Conservation (phyloP, 2,797 vertebrate species). For the Trachops cirrhosus region DNA sequence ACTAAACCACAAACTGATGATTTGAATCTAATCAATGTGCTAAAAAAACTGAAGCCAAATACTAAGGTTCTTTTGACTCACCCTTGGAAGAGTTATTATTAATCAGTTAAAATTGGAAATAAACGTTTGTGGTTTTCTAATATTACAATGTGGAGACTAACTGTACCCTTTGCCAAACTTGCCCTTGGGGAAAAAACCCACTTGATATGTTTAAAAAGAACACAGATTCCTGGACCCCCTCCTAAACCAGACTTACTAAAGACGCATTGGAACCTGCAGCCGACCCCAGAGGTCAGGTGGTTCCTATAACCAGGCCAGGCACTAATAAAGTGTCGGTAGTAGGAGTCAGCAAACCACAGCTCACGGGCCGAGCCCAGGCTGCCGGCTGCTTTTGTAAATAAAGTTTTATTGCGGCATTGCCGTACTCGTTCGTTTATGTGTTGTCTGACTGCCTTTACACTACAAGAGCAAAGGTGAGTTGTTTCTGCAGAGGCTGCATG, state of each 20-base stretch:
- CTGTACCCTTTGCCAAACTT: neutral
- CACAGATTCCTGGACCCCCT: neutral
- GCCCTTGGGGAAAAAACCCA: neutral
- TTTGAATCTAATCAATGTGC: neutral
- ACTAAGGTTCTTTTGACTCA: neutral
- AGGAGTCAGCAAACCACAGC: neutral
- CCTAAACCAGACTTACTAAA: neutral
- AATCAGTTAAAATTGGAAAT: slow-evolving; percentile 13
- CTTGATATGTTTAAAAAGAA: neutral
- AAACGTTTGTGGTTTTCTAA: neutral
- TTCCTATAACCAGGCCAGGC: neutral
- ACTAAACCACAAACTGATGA: neutral
- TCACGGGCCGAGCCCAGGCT: no score
- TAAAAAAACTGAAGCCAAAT: neutral
- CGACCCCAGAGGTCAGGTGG: neutral
- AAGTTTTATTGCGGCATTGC: neutral
- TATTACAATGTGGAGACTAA: neutral
- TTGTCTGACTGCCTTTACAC: neutral
- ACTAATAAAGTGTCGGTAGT: neutral
- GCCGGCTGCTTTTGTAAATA: neutral
- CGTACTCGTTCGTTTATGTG: neutral
- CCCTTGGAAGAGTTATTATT: neutral
- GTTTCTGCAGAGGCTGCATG: neutral
- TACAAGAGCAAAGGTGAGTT: neutral
- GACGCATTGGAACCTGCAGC: neutral